These are phyloP conservation scores for Sarcophaga subvicina DNA, from an alignment of 2,888 invertebrate species.

Conservation along the genomic window DNA sequence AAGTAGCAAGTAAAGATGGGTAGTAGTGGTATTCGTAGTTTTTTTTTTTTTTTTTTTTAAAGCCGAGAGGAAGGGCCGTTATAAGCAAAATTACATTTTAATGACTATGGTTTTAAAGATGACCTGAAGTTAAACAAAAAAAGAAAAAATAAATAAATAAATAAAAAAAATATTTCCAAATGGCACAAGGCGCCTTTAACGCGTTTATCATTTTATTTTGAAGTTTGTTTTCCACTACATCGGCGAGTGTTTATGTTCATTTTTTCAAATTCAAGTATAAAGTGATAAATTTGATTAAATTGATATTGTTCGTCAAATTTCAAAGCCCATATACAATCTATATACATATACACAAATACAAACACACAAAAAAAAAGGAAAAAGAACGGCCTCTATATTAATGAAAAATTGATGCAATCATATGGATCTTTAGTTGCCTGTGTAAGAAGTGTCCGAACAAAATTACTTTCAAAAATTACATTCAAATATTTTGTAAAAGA, in stretches of 20 bases:
- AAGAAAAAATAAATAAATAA: not conserved
- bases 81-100: conserved; percentile 69
- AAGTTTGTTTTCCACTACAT: not conserved
- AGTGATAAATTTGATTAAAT: conserved; percentile 71
- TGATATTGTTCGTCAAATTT: conserved; percentile 68
- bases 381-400: conserved; percentile 2
- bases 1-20: conserved; percentile 33
- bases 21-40: conserved; percentile 30
- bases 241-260: conserved; percentile 11
- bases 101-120: conserved; percentile 68
- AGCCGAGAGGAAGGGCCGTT: conserved; percentile 59
- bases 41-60: conserved; percentile 47
- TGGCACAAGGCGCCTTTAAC: conserved; percentile 69
- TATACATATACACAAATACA: not conserved
- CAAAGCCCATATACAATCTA: conserved; percentile 19
- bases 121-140: conserved; percentile 50
- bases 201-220: conserved; percentile 61
- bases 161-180: conserved; percentile 60
- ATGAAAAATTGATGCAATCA: conserved; percentile 52
- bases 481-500: conserved; percentile 19
- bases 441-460: conserved; percentile 15
- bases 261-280: conserved; percentile 53
- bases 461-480: conserved; percentile 60
- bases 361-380: not conserved
- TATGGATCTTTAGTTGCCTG: conserved; percentile 18